These are phyloP conservation scores for Seriola aureovittata DNA, from an alignment of 2,113 vertebrate species.

Conservation along the genomic window DNA sequence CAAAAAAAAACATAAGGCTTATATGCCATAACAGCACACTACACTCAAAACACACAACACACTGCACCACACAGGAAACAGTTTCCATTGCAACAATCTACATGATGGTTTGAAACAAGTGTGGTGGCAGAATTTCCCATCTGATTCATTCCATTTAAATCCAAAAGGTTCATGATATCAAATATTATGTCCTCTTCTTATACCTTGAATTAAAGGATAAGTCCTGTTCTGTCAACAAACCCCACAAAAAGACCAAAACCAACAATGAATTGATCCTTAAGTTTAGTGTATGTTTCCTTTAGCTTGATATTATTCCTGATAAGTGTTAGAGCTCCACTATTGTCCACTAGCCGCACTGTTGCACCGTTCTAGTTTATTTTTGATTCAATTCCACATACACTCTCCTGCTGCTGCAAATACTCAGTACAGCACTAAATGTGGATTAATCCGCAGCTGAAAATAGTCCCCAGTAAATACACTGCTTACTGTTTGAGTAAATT, in stretches of 20 bases:
- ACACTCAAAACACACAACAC: neutral
- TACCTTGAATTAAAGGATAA: neutral
- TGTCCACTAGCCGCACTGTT: neutral
- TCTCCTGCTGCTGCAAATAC: neutral
- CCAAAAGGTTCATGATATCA: neutral
- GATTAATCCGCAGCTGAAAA: neutral
- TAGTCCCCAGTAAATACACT: no score
- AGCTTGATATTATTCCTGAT: neutral
- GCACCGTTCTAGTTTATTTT: no score
- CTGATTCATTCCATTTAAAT: neutral
- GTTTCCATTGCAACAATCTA: neutral
- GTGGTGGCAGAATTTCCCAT: neutral
- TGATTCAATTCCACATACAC: no score
- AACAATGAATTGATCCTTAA: neutral
- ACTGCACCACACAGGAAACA: neutral
- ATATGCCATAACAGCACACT: neutral
- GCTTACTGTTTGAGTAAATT: no score
- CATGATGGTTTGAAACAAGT: neutral
- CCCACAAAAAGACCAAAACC: neutral
- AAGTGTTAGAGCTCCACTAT: neutral
- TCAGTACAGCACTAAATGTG: neutral
- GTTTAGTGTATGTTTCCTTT: no score
- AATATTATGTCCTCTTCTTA: neutral
- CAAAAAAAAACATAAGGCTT: neutral
- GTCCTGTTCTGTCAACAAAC: neutral